phyloP scores from a whole-genome alignment of 2,888 invertebrate genomes.

The Phyllotreta cruciferae region DNA sequence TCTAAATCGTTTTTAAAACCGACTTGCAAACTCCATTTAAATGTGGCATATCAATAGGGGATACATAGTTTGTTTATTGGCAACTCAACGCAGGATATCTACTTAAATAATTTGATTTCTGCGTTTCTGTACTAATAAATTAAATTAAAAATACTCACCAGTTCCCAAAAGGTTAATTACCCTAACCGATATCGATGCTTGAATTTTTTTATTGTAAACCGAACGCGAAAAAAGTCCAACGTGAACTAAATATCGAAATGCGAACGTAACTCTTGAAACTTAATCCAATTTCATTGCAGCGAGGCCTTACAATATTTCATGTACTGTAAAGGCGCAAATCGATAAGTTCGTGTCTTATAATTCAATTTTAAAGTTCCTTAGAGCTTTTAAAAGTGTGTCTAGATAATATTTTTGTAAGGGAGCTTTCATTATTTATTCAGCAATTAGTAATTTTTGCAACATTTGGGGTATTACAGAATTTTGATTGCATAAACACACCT shows the following conservation, averaged over 20 bases:
- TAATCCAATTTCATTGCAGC: constrained; percentile 39
- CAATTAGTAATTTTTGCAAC: neutral
- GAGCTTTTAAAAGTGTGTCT: no score
- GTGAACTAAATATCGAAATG: constrained; percentile 26
- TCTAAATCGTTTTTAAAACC: constrained; percentile 48
- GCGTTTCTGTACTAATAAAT: no score
- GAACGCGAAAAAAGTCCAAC: constrained; percentile 18
- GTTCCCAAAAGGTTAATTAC: no score
- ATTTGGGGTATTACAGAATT: neutral
- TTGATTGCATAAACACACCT: neutral
- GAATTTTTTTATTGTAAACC: constrained; percentile 4
- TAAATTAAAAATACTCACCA: no score
- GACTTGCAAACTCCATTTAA: constrained; percentile 56
- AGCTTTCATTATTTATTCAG: neutral
- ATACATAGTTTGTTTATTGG: constrained; percentile 42
- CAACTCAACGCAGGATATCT: no score
- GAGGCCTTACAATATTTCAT: constrained; percentile 44
- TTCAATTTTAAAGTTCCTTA: neutral
- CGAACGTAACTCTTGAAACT: constrained; percentile 21
- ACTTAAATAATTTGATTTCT: no score
- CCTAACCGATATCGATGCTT: no score
- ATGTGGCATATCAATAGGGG: constrained; percentile 55
- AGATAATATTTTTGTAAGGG: neutral
- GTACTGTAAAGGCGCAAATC: constrained; percentile 41
- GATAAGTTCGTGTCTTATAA: constrained; percentile 15